Base-by-base conservation (phyloP, 2,113 vertebrate species). In the Phrynosoma blainvillii region DNA sequence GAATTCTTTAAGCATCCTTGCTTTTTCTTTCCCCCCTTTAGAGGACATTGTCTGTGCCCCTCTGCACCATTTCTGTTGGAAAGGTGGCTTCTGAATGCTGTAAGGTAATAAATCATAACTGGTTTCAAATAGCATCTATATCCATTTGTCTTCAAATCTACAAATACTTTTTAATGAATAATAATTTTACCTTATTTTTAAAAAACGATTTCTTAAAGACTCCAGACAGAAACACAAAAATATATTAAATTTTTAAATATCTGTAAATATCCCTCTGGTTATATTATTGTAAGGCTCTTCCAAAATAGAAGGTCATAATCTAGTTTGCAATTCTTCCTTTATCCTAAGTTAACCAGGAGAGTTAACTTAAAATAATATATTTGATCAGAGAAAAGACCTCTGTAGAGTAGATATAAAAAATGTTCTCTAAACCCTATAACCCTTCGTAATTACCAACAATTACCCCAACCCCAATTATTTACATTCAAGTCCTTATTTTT, bases 401-500 rank as follows among this genome's bases (percentile, higher is more conserved):
- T 75, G 18, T 10, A 14, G 40, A 27, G 66, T 36, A 14, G 20
- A 47, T 87, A 27, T 14, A 76, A 18, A 36, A 75, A 62, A 84
- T 20, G 30, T 74, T 84, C 21, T 40, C 30, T 5, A 59, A 82
- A 87, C 4, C 6, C 1, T 25, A 75, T 47, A 87, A 81, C 74
- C 18, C n/a, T 73, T 79, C 40, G 32, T 47, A 70, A 30, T 73
- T 9, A 73, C 32, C 16, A 81, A 4, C 10, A 62, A 4, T 21
- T 36, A 27, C 20, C 21, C 30, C 21, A 11, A 18, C n/a, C 20
- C 4, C 54, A 79, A 86, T 86, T 86, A 71, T 56, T 71, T 71
- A 32, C 47, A 88, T 76, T 85, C 56, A 66, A 11, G 40, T 65
- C 32, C 62, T 65, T 77, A 82, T 47, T 40, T 76, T 88, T 82